Base-by-base conservation (phyloP, 2,888 invertebrate species). In the Athetis lepigone region DNA sequence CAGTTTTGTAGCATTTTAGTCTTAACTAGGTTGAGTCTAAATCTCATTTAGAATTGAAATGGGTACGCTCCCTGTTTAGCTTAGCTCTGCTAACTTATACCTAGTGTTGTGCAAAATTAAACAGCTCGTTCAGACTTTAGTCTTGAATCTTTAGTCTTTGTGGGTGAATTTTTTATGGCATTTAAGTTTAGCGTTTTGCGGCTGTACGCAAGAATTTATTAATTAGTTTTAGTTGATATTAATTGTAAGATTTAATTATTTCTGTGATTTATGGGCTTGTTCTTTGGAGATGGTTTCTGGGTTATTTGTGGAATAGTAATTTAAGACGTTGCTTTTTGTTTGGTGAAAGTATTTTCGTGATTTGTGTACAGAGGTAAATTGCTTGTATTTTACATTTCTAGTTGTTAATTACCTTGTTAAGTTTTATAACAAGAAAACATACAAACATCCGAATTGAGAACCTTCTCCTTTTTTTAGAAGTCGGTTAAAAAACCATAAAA, bases 21-120 rank as follows among this genome's bases (percentile, higher is more conserved):
- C 21, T 40, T 73, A 61, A 71, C 60, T 58, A 40, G 57, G 50
- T 61, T 60, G 46, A 39, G 68, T 56, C 69, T 75, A 61, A 72
- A 72, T 60, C 77, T 75, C 57, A 68, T 77, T 77, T 61, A 60
- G 68, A 63, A 68, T 77, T 73, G 47, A 60, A 72, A 63, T 55
- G 62, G 73, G 50, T 47, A 33, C 37, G 49, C 54, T 27, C 18
- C 40, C 40, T 37, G 45, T 66, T 66, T 21, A 49, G 39, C 21
- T 25, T 4, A 29, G 36, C 25, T 46, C 52, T 33, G 16, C 23
- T 51, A 5, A 61, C 55, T 72, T 72, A 72, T 54, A 54, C 42
- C 19, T 59, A 57, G 40, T 36, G 54, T 47, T 58, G 61, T 63
- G 46, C 21, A 63, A 59, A 47, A 74, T 74, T 56, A 54, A 62